These are phyloP conservation scores for Quadroppia sp. DNA, from an alignment of 2,888 invertebrate species.

Conservation along the genomic window DNA sequence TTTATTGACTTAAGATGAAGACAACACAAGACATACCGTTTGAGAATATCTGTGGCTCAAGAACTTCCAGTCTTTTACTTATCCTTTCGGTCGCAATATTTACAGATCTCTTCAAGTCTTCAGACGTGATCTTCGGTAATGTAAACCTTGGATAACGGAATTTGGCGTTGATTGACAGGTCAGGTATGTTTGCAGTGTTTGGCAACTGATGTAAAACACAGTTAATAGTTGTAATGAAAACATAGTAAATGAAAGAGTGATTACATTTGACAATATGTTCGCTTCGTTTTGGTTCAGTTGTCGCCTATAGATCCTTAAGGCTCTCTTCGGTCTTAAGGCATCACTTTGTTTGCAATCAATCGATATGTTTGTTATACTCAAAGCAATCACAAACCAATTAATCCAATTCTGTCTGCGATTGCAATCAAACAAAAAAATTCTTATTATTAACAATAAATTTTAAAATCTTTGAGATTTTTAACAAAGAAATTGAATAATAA, in stretches of 20 bases:
- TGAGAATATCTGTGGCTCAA: constrained; percentile 45
- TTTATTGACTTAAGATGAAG: not conserved
- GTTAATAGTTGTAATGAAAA: not conserved
- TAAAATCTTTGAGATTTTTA: no score
- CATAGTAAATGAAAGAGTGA: not conserved
- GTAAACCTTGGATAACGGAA: constrained; percentile 33
- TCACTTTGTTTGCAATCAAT: no score
- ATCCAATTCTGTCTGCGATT: constrained; percentile 3
- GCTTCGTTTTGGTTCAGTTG: not conserved
- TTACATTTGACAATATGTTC: constrained; percentile 7
- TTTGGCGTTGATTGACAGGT: not conserved
- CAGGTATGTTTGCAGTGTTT: not conserved
- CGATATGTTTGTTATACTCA: not conserved
- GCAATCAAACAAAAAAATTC: not conserved
- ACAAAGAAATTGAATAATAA: no score
- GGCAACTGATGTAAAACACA: not conserved
- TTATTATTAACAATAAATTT: no score
- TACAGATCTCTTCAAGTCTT: constrained; percentile 42
- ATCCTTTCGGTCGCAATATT: constrained; percentile 42
- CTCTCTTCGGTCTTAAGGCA: constrained; percentile 6
- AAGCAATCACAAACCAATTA: not conserved
- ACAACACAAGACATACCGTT: constrained; percentile 44
- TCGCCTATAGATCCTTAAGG: constrained; percentile 6
- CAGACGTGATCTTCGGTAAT: constrained; percentile 44
- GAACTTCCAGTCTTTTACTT: constrained; percentile 42